Base-by-base conservation (phyloP, 2,888 invertebrate species). In the Ornithoptera priamus region DNA sequence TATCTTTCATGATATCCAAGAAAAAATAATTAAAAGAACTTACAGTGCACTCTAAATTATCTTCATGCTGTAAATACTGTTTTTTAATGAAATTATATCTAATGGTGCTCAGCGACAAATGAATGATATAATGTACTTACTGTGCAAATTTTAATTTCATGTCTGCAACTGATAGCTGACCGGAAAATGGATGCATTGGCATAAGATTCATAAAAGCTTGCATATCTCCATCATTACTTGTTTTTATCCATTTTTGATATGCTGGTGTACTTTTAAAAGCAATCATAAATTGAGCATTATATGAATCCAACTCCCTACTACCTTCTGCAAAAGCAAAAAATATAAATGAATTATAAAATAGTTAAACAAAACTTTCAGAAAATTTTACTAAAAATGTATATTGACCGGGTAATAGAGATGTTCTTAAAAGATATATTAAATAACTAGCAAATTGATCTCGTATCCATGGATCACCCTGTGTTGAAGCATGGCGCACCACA, bases 381-480 rank as follows among this genome's bases (percentile, higher is more conserved):
- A 30, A 62, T 65, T 50, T 36, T 67, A 69, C 42, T 60, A 12
- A 15, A 57, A 17, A 18, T 62, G 22, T 58, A 18, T 68, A 46
- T 83, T 86, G 17, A 95, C 96, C 96, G 88, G 94, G 95, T 75
- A 96, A 86, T 73, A 96, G 89, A 53, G 97, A 96, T 12, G 97
- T 97, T 77, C 97, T 94, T 75, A 98, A 83, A 71, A 98, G 91
- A 80, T 97, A 97, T 76, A 98, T 90, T 73, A 97, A 92, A 83
- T 98, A 98, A 65, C 97, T 95, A 75, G 96, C 95, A 85, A 99
- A 99, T 87, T 99, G 99, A 67, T 97, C 96, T 75, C 99, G 93
- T 74, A 99, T 96, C 99, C 99, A 99, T 76, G 97, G 96, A 82
- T 99, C 99, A 36, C 99, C 98, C 65, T 99, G 99, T 24, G 92